A percentile compares a stretch with the other conserved stretches of the same genome.
phyloP scores from a whole-genome alignment of 2,113 vertebrate genomes.

The Cavia aperea region DNA sequence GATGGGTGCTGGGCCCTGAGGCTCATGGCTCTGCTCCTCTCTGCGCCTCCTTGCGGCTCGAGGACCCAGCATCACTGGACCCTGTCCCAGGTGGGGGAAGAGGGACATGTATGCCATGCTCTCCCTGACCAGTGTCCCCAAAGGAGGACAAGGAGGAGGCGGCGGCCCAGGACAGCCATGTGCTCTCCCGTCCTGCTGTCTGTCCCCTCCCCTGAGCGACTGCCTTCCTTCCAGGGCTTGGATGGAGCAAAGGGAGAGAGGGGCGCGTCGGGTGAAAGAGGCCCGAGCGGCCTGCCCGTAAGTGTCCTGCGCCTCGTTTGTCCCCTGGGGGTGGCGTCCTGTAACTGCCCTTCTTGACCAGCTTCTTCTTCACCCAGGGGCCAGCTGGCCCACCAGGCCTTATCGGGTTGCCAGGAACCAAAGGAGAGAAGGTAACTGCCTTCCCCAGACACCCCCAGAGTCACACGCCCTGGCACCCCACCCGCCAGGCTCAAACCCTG shows the following conservation, averaged over 20 bases:
- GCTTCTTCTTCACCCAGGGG: constrained; percentile 62
- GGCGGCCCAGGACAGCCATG: background rate
- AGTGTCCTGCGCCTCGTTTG: constrained; percentile 53
- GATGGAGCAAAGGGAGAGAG: constrained; percentile 81
- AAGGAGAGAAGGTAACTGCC: constrained; percentile 89
- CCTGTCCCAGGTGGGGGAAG: background rate
- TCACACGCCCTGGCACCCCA: background rate
- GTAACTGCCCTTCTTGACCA: background rate
- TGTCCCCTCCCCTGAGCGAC: background rate
- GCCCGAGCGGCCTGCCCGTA: constrained; percentile 70
- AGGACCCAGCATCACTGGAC: background rate
- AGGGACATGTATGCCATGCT: background rate
- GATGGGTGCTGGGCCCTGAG: background rate
- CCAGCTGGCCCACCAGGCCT: constrained; percentile 79
- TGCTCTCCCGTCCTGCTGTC: background rate
- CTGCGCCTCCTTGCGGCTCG: background rate
- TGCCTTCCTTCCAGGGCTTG: constrained; percentile 69
- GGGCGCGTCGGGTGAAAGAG: constrained; percentile 75
- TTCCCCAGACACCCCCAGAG: background rate
- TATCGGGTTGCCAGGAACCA: constrained; percentile 91
- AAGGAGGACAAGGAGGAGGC: background rate
- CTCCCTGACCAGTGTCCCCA: background rate
- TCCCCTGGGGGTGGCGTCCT: background rate
- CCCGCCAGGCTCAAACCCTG: background rate
- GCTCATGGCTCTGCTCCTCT: background rate